Evolutionary conservation across 1,140 invertebrate genomes (phyloP).

Genomic region (Solen grandis): DNA sequence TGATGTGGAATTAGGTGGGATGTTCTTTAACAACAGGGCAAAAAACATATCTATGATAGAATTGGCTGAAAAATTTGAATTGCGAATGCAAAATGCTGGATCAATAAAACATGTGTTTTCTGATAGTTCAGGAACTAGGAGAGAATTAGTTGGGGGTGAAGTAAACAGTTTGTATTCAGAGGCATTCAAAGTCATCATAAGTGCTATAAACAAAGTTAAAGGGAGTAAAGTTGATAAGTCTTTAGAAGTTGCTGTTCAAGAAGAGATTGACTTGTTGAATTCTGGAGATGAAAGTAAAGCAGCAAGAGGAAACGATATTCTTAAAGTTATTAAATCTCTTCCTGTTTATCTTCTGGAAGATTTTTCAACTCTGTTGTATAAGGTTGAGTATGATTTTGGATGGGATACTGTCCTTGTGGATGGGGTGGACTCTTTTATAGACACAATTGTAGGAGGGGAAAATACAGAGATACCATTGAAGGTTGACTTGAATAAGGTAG

Average conservation of each 20-base stretch:
- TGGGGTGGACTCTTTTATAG: conserved; percentile 65
- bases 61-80: conserved; percentile 60
- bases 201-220: conserved; percentile 22
- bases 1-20: conserved; percentile 67
- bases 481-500: conserved; percentile 63
- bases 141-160: conserved; percentile 25
- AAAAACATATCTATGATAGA: conserved; percentile 62
- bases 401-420: conserved; percentile 64
- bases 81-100: conserved; percentile 54
- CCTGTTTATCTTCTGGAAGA: conserved; percentile 26
- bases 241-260: conserved; percentile 1
- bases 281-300: neutral
- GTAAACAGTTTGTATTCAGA: conserved; percentile 31
- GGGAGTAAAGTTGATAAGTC: conserved; percentile 14
- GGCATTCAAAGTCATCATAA: conserved; percentile 16
- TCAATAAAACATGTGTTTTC: conserved; percentile 52
- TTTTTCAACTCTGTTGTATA: conserved; percentile 62
- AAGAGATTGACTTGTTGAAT: neutral
- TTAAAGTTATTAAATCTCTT: conserved; percentile 22
- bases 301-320: neutral
- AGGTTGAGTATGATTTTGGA: conserved; percentile 62
- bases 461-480: conserved; percentile 62
- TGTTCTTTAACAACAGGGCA: conserved; percentile 46
- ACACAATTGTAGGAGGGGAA: conserved; percentile 58
- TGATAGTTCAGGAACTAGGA: neutral